phyloP scores from a whole-genome alignment of 2,113 vertebrate species.

The Chaetorhynchus papuensis region DNA sequence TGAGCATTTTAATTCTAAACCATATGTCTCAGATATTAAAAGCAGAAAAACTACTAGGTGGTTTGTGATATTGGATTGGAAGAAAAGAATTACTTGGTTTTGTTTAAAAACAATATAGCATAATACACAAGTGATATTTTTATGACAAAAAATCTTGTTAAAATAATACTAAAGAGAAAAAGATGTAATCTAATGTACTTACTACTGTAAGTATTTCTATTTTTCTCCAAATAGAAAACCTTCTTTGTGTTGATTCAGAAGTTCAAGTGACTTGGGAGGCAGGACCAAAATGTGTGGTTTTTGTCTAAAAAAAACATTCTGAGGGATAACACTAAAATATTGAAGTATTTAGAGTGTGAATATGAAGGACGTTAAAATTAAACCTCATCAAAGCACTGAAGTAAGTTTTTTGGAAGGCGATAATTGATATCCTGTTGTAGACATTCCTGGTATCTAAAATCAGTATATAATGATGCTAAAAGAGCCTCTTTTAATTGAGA shows the following conservation, averaged over 20 bases:
- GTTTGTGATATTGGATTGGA: not conserved
- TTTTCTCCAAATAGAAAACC: not conserved
- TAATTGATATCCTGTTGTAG: not conserved
- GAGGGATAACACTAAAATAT: not conserved
- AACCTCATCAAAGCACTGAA: not conserved
- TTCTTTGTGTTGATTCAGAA: not conserved
- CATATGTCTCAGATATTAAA: not conserved
- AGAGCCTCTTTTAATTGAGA: not conserved
- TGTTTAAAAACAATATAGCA: not conserved
- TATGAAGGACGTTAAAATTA: not conserved
- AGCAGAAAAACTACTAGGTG: not conserved
- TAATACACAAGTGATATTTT: not conserved
- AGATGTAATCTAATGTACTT: not conserved
- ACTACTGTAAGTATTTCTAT: not conserved
- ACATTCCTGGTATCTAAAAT: not conserved
- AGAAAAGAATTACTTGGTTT: not conserved
- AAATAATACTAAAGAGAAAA: not conserved
- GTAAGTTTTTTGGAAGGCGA: not conserved
- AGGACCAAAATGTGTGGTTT: not conserved
- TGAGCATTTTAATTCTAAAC: not conserved
- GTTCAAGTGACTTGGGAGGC: not conserved
- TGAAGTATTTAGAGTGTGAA: not conserved
- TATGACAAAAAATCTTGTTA: not conserved
- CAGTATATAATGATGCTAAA: not conserved
- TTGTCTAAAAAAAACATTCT: not conserved